phyloP scores from a whole-genome alignment of 2,113 vertebrate genomes.

The Osmerus mordax region DNA sequence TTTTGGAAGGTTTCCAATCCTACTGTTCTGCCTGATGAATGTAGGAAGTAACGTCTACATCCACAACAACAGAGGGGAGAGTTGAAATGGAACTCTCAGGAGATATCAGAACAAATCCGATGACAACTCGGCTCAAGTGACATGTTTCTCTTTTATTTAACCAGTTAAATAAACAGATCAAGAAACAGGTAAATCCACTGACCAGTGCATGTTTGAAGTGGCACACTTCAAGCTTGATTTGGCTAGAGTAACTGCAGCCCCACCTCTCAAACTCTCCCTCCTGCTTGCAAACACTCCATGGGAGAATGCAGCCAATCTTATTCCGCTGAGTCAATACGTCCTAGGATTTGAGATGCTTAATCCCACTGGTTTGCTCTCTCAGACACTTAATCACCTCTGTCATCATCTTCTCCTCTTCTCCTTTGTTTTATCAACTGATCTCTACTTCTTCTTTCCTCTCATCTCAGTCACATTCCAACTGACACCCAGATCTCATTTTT shows the following conservation, averaged over 20 bases:
- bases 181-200: no score
- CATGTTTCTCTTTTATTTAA: conserved; percentile 18
- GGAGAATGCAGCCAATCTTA: background rate
- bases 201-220: background rate
- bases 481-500: no score
- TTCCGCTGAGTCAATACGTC: background rate
- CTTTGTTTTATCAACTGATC: background rate
- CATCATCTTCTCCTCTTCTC: background rate
- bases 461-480: background rate
- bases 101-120: no score
- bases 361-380: background rate
- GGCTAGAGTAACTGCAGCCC: no score
- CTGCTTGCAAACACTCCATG: background rate
- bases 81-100: no score
- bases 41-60: no score
- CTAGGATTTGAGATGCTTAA: conserved; percentile 5
- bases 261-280: background rate
- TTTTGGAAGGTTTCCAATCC: no score
- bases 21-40: no score
- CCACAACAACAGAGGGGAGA: no score
- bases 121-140: no score
- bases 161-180: background rate
- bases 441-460: background rate
- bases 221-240: no score
- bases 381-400: background rate